Evolutionary conservation across 2,888 invertebrate species (phyloP), one percentile per base, ranked within the genome.

Genomic region (Periphyllus acericola): DNA sequence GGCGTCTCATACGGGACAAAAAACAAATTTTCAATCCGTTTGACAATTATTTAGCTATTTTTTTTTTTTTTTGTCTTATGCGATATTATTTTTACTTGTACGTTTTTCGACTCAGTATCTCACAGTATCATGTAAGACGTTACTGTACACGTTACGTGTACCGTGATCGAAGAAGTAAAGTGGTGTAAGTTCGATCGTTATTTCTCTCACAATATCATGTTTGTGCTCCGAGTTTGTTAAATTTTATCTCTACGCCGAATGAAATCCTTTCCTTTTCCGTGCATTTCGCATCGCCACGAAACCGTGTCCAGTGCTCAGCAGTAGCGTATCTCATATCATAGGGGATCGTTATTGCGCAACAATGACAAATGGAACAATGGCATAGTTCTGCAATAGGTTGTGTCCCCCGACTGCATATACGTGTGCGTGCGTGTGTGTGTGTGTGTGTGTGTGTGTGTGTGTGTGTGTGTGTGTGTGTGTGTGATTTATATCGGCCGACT

Each of bases 351-450:
- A 29, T 82, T 72, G n/a, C 55, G n/a, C 74, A 83, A 83, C 83
- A 74, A 83, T 36, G 52, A 60, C 83, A 74, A 83, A 82, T 71
- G 82, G 19, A 72, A 82, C 82, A 82, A 82, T 82, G 71, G 71
- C 46, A 25, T 46, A 34, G 40, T 74, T 83, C 55, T 71, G 83
- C 72, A 72, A 83, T 74, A 83, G 52, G 72, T 55, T 83, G 79
- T 80, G 83, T 83, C 83, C 72, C 81, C 81, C 81, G 81, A 68
- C 46, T 29, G n/a, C 17, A 21, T 8, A 17, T 14, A 21, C 29
- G 21, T 25, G 36, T 34, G 79, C 8, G 83, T 29, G 52, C 32
- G 71, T 46, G 55, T 55, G 34, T 52, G 52, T 82, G 29, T 29
- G 17, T 46, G 19, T 14, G 34, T 72, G 9, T 2, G 32, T 32